phyloP scores from a whole-genome alignment of 1,140 invertebrate species.

The Drosophila funebris region DNA sequence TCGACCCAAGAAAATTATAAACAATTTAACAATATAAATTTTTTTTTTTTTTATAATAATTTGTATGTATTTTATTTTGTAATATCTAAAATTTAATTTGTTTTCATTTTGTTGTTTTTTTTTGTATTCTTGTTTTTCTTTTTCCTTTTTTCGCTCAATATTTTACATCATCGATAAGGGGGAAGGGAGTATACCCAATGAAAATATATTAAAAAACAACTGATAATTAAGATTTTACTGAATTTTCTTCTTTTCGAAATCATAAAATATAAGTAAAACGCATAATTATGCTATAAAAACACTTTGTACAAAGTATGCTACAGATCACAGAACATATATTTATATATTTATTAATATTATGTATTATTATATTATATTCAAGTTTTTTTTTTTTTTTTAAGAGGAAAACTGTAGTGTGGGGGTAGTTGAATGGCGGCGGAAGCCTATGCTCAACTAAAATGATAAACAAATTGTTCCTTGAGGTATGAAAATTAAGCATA shows the following conservation, averaged over 20 bases:
- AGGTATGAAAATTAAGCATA: conserved; percentile 63
- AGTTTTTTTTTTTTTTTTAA: conserved; percentile 21
- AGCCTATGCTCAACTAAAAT: conserved; percentile 28
- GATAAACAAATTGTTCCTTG: conserved; percentile 64
- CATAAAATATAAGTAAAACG: conserved; percentile 61
- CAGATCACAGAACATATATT: conserved; percentile 83
- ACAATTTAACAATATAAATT: conserved; percentile 5
- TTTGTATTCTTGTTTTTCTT: conserved; percentile 39
- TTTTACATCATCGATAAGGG: conserved; percentile 46
- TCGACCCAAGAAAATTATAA: conserved; percentile 10
- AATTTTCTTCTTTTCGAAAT: conserved; percentile 47
- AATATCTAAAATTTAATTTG: conserved; percentile 54
- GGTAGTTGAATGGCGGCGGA: conserved; percentile 29
- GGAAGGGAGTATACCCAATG: neutral
- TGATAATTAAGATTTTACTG: conserved; percentile 24
- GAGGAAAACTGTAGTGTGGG: conserved; percentile 59
- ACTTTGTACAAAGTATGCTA: conserved; percentile 83
- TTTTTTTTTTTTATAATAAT: conserved; percentile 27
- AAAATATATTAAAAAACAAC: conserved; percentile 25
- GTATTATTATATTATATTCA: conserved; percentile 59
- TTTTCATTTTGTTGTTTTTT: conserved; percentile 25
- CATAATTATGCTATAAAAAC: conserved; percentile 80
- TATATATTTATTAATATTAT: conserved; percentile 64
- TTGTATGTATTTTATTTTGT: conserved; percentile 54
- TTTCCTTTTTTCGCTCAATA: conserved; percentile 33